These are phyloP conservation scores for Xiphias gladius DNA, from an alignment of 2,113 vertebrate species.

Conservation along the genomic window DNA sequence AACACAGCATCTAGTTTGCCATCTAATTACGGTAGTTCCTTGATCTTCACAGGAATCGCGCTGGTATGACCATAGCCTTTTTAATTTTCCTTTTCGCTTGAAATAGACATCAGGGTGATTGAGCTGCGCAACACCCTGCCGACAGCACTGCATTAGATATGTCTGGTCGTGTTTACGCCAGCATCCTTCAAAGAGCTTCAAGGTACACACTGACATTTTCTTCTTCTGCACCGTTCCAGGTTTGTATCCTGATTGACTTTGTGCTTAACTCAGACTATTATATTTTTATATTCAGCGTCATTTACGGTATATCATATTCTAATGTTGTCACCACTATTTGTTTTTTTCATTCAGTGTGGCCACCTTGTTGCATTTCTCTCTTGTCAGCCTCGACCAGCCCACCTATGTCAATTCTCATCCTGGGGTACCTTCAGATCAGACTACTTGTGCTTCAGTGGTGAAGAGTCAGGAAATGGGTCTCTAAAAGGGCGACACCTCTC, in stretches of 20 bases:
- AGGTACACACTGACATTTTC: conserved; percentile 45
- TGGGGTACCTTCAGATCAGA: conserved; percentile 32
- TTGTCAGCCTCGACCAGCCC: conserved; percentile 9
- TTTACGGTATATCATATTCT: background rate
- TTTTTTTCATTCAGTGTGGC: background rate
- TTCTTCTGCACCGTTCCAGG: conserved; percentile 40
- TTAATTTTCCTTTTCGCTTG: fast-evolving
- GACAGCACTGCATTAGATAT: conserved; percentile 56
- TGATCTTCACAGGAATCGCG: background rate
- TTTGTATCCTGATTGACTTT: background rate
- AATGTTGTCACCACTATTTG: background rate
- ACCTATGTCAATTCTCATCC: conserved; percentile 56
- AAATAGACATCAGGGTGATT: background rate
- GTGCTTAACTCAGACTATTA: background rate
- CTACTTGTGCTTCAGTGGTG: background rate
- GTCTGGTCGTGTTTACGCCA: conserved; percentile 74
- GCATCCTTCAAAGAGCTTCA: conserved; percentile 69
- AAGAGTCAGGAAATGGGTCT: conserved; percentile 1
- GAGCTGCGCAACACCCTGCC: background rate
- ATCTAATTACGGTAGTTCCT: background rate
- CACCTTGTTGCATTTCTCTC: background rate
- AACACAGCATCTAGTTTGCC: background rate
- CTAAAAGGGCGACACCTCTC: conserved; percentile 52
- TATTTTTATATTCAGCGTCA: too few species aligned
- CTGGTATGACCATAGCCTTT: background rate